These are phyloP conservation scores for Siniperca scherzeri DNA, from an alignment of 2,797 vertebrate genomes.

Conservation along the genomic window DNA sequence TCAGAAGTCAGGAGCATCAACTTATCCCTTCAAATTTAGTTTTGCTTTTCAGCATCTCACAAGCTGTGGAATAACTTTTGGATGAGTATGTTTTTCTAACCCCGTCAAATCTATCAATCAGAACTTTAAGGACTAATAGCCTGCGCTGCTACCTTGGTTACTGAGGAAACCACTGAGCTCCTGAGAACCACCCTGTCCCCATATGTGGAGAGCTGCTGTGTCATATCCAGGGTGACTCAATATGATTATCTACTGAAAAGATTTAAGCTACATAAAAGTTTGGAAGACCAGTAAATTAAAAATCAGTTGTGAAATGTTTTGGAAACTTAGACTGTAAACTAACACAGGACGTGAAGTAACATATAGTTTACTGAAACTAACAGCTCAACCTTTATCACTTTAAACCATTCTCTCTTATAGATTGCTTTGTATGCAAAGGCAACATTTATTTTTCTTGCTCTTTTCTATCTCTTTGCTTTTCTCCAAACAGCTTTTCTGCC, in stretches of 20 bases:
- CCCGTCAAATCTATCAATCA: constrained; percentile 33
- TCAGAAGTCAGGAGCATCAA: constrained; percentile 58
- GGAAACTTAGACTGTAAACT: not conserved
- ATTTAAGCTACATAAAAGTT: not conserved
- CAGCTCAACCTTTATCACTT: not conserved
- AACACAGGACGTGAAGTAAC: not conserved
- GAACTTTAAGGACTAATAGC: constrained; percentile 16
- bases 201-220: constrained; percentile 18
- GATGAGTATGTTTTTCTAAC: constrained; percentile 41
- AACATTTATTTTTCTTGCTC: too few relatives aligned
- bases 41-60: constrained; percentile 34
- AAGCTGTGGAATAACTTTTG: constrained; percentile 18
- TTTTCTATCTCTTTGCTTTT: not conserved
- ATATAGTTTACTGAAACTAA: not conserved
- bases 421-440: not conserved
- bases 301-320: not conserved
- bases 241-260: constrained; percentile 1
- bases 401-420: not conserved
- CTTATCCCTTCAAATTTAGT: constrained; percentile 19
- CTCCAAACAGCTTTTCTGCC: not conserved
- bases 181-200: constrained; percentile 17
- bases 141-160: constrained; percentile 31
- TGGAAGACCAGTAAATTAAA: not conserved
- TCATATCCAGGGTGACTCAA: constrained; percentile 37
- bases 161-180: constrained; percentile 42